Conservation (phyloP, 2,888 invertebrate genomes). For the Branchellion lobata region DNA sequence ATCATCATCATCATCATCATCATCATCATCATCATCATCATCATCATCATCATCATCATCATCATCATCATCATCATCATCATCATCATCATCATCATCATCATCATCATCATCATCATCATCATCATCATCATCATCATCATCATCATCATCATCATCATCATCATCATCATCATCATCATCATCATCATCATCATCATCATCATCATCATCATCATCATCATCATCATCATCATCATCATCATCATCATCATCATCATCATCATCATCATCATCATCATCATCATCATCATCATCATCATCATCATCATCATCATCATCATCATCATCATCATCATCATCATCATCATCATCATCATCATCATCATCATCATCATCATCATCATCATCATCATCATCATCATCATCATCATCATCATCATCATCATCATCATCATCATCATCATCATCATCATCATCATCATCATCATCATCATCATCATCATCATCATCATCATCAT, state of each 20-base stretch:
- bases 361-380: background rate
- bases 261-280: constrained; percentile 3
- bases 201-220: constrained; percentile 22
- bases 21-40: background rate
- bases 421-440: too few relatives aligned
- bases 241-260: too few relatives aligned
- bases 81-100: constrained; percentile 20
- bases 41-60: background rate
- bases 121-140: constrained; percentile 23
- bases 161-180: constrained; percentile 30
- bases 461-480: background rate
- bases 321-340: constrained; percentile 26
- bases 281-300: constrained; percentile 2
- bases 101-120: background rate
- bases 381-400: constrained; percentile 14
- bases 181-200: constrained; percentile 36
- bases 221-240: background rate
- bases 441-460: constrained; percentile 16
- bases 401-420: too few relatives aligned
- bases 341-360: constrained; percentile 19
- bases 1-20: constrained; percentile 30
- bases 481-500: constrained; percentile 12
- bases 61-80: constrained; percentile 36
- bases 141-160: constrained; percentile 23
- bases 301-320: constrained; percentile 17